Evolutionary conservation across 2,113 vertebrate genomes (phyloP).

Genomic region (Formicarius rufipectus): DNA sequence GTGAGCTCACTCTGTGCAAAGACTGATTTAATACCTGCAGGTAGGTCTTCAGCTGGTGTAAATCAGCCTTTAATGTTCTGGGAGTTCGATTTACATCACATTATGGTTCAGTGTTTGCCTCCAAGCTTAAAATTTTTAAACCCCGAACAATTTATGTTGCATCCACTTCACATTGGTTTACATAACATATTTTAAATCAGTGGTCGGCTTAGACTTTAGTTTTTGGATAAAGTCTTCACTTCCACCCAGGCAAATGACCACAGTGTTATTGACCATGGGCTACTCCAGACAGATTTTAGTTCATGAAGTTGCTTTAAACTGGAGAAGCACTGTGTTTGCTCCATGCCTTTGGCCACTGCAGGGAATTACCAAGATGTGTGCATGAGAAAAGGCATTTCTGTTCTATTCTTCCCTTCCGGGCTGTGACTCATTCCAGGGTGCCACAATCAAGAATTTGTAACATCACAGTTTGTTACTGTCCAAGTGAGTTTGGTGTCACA

Average conservation of each 20-base stretch:
- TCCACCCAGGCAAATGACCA: neutral
- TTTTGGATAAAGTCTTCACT: neutral
- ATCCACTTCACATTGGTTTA: neutral
- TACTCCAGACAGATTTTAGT: neutral
- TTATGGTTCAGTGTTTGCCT: neutral
- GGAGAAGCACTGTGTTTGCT: neutral
- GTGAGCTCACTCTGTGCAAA: neutral
- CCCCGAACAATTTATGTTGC: neutral
- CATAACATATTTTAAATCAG: neutral
- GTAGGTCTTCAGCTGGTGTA: neutral
- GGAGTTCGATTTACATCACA: neutral
- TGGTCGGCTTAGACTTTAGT: neutral
- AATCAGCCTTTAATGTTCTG: neutral
- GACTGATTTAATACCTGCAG: neutral
- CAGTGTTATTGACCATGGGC: accelerated
- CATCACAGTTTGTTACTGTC: neutral
- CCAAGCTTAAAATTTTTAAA: neutral
- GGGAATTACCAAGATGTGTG: neutral
- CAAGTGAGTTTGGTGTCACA: neutral
- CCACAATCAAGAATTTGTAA: neutral
- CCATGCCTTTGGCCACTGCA: neutral
- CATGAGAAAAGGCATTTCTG: neutral
- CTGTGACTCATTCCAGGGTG: neutral
- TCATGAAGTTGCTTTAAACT: neutral
- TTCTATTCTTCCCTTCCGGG: neutral